Conservation (phyloP, 92 coral and sea anemone genomes). For the Pocillopora meandrina region DNA sequence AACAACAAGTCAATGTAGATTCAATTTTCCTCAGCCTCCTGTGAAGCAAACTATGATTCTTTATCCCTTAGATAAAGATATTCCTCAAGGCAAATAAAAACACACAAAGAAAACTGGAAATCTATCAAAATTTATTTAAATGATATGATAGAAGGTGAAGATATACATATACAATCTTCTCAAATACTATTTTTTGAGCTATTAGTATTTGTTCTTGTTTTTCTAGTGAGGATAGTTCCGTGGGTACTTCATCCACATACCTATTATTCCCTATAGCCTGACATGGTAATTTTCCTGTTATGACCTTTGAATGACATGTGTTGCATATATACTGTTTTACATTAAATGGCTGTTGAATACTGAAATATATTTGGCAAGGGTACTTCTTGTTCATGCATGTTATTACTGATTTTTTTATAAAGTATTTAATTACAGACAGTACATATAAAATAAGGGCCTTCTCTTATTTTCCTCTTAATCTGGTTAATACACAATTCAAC, state of each 20-base stretch:
- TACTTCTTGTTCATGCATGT: conserved; percentile 2
- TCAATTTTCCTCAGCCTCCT: no score
- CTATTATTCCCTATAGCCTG: no score
- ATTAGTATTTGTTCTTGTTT: background rate
- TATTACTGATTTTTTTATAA: conserved; percentile 19
- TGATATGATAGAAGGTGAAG: conserved; percentile 23
- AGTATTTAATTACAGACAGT: no score
- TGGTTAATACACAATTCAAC: no score
- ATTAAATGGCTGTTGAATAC: no score
- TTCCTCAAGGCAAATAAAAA: conserved; percentile 3
- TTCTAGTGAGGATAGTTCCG: no score
- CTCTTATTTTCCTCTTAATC: no score
- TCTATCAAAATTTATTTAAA: conserved; percentile 6
- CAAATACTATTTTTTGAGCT: conserved; percentile 53
- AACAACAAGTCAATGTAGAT: no score
- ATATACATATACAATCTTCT: conserved; percentile 33
- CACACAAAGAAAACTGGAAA: background rate
- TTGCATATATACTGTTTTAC: conserved; percentile 25
- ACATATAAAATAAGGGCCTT: no score
- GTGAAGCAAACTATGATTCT: conserved; percentile 5
- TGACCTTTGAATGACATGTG: conserved; percentile 65
- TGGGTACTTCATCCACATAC: no score
- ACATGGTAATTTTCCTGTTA: conserved; percentile 61
- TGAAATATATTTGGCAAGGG: conserved; percentile 22
- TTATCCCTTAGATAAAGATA: conserved; percentile 17